Evolutionary conservation across 2,113 vertebrate genomes (phyloP).

Genomic region (Corythoichthys haematopterus): DNA sequence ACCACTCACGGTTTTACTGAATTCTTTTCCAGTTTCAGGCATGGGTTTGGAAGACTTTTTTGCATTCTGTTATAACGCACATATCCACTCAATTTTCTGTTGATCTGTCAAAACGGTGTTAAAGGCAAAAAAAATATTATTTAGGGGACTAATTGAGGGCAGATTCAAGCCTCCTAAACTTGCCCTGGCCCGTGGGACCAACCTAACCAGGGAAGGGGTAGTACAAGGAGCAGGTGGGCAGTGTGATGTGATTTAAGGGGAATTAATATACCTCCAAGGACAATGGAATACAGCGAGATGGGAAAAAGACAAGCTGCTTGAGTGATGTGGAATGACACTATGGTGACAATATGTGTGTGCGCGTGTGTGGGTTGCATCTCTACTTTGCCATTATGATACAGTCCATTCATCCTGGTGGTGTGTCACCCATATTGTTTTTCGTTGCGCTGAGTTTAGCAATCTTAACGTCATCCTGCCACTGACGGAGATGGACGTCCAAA

Average conservation of each 20-base stretch:
- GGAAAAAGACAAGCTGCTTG: constrained; percentile 20
- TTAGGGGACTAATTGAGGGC: constrained; percentile 14
- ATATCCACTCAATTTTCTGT: neutral
- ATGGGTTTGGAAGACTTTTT: neutral
- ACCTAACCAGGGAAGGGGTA: constrained; percentile 47
- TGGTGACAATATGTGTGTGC: constrained; percentile 32
- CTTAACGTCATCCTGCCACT: too few relatives aligned
- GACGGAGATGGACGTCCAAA: too few relatives aligned
- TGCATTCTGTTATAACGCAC: neutral
- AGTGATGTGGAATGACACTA: constrained; percentile 29
- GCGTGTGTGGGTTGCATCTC: neutral
- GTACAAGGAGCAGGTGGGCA: neutral
- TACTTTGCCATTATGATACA: neutral
- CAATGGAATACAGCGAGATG: constrained; percentile 11
- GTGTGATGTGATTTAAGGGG: neutral
- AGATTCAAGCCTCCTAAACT: constrained; percentile 50
- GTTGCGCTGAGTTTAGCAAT: neutral
- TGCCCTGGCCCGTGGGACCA: constrained; percentile 48
- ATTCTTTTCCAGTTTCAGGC: neutral
- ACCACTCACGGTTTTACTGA: neutral
- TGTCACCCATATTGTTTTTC: neutral
- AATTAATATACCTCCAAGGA: constrained; percentile 30
- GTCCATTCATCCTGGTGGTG: neutral
- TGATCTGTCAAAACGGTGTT: neutral
- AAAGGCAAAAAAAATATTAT: too few relatives aligned